Conservation (phyloP, 2,888 invertebrate genomes). For the Caenorhabditis macrosperma region DNA sequence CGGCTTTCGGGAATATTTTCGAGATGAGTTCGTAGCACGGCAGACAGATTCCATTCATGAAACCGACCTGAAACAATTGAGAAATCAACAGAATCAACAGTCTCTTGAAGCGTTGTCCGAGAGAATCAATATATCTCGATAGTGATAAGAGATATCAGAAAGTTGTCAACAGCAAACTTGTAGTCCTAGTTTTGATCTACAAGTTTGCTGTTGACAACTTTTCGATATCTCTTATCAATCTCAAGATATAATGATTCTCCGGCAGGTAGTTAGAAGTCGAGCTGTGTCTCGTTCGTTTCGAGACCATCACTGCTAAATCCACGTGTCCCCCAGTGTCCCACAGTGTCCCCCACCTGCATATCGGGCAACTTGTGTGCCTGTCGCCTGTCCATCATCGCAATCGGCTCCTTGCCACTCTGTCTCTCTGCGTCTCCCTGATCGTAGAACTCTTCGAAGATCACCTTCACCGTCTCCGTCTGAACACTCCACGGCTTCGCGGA, state of each 20-base stretch:
- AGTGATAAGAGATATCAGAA: no score
- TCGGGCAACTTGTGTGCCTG: constrained; percentile 87
- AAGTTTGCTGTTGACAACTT: background rate
- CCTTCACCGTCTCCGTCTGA: constrained; percentile 88
- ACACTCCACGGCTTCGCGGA: constrained; percentile 90
- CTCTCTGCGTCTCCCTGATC: constrained; percentile 88
- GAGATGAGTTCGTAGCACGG: constrained; percentile 87
- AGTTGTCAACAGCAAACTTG: no score
- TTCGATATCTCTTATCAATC: background rate
- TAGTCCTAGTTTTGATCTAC: no score
- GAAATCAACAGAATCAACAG: no score
- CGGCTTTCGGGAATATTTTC: constrained; percentile 86
- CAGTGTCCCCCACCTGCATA: constrained; percentile 84
- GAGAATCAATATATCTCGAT: no score
- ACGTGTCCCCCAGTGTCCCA: no score
- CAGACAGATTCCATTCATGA: constrained; percentile 88
- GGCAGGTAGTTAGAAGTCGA: no score
- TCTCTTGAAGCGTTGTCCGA: no score
- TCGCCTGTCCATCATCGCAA: constrained; percentile 89
- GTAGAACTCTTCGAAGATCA: constrained; percentile 90
- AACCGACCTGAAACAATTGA: constrained; percentile 84
- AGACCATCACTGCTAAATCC: no score
- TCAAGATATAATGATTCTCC: no score
- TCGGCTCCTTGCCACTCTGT: constrained; percentile 85
- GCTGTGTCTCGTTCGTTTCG: no score